phyloP scores from a whole-genome alignment of 2,888 invertebrate species.

The Amblyjoppa fuscipennis region DNA sequence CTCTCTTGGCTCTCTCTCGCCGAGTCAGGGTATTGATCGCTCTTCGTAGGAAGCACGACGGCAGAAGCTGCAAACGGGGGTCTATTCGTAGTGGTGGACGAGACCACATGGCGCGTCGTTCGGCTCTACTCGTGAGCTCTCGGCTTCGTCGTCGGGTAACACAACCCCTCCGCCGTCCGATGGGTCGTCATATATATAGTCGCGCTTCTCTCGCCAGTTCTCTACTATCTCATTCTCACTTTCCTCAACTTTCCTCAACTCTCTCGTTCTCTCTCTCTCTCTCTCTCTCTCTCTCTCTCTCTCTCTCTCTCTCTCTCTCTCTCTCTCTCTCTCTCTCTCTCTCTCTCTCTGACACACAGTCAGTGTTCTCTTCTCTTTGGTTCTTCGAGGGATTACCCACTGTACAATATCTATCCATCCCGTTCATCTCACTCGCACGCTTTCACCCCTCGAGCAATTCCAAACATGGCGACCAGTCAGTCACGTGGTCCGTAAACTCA shows the following conservation, averaged over 20 bases:
- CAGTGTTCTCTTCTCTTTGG: constrained; percentile 41
- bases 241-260: constrained; percentile 20
- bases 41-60: constrained; percentile 72
- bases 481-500: constrained; percentile 75
- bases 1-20: constrained; percentile 78
- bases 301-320: constrained; percentile 26
- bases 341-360: constrained; percentile 11
- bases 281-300: constrained; percentile 31
- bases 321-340: constrained; percentile 22
- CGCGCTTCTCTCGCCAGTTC: constrained; percentile 46
- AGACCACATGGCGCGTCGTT: constrained; percentile 80
- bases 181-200: constrained; percentile 31
- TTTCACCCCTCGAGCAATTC: constrained; percentile 51
- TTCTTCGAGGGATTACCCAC: constrained; percentile 62
- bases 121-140: constrained; percentile 78
- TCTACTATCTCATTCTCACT: constrained; percentile 65
- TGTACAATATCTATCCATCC: constrained; percentile 28
- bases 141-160: constrained; percentile 66
- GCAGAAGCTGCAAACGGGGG: constrained; percentile 65
- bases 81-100: constrained; percentile 72
- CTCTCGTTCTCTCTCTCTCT: neutral
- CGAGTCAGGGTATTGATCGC: constrained; percentile 81
- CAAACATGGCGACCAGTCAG: constrained; percentile 80
- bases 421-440: constrained; percentile 25
- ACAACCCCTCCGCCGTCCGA: constrained; percentile 60